Conservation (phyloP, 2,797 vertebrate genomes). For the Numenius phaeopus region DNA sequence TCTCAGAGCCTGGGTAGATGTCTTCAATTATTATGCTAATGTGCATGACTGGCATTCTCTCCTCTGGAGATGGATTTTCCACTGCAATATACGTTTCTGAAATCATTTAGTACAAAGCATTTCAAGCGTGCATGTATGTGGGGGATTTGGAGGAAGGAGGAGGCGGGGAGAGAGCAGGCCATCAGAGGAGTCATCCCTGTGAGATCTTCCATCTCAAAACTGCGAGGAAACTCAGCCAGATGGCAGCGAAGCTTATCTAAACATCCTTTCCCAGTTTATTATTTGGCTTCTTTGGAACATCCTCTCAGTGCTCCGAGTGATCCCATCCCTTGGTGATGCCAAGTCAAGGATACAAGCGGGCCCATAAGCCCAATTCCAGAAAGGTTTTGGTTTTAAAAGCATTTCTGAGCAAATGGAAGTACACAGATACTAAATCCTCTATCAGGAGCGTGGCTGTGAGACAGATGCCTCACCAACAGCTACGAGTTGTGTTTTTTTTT, state of each 20-base stretch:
- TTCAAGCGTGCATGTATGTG: neutral
- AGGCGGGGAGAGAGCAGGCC: neutral
- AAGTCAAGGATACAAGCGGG: neutral
- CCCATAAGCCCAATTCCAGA: neutral
- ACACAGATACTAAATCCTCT: neutral
- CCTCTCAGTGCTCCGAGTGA: neutral
- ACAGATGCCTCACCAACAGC: neutral
- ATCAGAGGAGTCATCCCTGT: neutral
- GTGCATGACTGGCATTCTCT: neutral
- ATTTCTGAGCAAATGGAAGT: neutral
- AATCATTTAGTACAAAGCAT: neutral
- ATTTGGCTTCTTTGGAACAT: neutral
- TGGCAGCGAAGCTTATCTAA: neutral
- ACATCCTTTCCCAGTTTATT: neutral
- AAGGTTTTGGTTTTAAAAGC: neutral
- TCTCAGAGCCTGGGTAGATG: neutral
- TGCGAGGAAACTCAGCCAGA: neutral
- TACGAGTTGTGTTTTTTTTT: neutral
- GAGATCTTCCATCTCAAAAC: neutral
- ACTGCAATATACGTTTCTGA: neutral
- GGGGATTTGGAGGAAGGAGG: neutral
- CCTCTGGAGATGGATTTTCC: neutral
- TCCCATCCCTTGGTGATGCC: neutral
- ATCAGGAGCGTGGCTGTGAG: neutral
- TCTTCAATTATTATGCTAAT: constrained; percentile 16